These are phyloP conservation scores for Agrochola litura DNA, from an alignment of 2,888 invertebrate species.

Conservation along the genomic window DNA sequence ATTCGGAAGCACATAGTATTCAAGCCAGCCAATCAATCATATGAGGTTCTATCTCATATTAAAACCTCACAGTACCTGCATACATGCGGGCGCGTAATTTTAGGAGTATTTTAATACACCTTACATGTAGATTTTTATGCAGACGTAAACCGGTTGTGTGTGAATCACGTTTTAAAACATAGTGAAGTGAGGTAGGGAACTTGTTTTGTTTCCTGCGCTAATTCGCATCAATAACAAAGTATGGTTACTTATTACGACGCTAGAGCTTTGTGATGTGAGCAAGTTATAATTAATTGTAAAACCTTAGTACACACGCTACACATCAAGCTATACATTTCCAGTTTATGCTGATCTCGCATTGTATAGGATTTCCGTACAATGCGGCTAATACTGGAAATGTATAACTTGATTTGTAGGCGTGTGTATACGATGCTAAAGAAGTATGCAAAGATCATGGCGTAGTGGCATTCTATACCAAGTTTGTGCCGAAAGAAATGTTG, in stretches of 20 bases:
- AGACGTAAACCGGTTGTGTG: conserved; percentile 34
- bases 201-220: conserved; percentile 55
- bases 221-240: conserved; percentile 35
- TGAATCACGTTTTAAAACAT: conserved; percentile 50
- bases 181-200: conserved; percentile 37
- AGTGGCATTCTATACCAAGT: neutral
- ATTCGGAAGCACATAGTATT: too few species aligned
- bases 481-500: conserved; percentile 7
- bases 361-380: too few species aligned
- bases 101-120: conserved; percentile 17
- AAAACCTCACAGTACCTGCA: too few species aligned
- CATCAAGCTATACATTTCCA: too few species aligned
- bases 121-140: conserved; percentile 29
- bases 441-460: neutral
- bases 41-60: too few species aligned
- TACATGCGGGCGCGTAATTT: conserved; percentile 14
- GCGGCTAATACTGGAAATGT: too few species aligned
- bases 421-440: neutral
- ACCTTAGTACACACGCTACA: too few species aligned
- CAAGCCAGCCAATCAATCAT: too few species aligned
- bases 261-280: neutral
- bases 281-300: neutral
- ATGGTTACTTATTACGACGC: neutral
- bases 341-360: too few species aligned
- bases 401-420: too few species aligned